Conservation (phyloP, 2,888 invertebrate genomes). For the Sminthurides aquaticus region DNA sequence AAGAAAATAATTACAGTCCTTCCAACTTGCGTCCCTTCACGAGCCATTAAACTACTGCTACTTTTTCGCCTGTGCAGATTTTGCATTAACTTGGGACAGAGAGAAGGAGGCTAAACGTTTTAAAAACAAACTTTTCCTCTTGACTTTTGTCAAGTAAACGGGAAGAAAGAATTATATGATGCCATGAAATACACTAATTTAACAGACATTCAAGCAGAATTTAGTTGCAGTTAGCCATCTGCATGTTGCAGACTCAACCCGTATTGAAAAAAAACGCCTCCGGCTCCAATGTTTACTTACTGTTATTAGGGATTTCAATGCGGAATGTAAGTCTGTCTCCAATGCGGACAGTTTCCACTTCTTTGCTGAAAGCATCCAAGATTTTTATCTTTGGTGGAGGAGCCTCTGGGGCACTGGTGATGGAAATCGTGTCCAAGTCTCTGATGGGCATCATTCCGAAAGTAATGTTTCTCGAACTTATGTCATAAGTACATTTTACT, state of each 20-base stretch:
- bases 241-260: too few species aligned
- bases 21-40: background rate
- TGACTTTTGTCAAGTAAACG: too few species aligned
- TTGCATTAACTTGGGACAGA: too few species aligned
- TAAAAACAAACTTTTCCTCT: too few species aligned
- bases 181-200: too few species aligned
- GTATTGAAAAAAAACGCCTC: too few species aligned
- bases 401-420: slow-evolving; percentile 89
- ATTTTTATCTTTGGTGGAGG: slow-evolving; percentile 89
- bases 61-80: too few species aligned
- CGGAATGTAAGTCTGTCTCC: slow-evolving; percentile 90
- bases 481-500: slow-evolving; percentile 91
- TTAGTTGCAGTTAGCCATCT: too few species aligned
- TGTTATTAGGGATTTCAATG: slow-evolving; percentile 92
- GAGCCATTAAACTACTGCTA: background rate
- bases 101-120: too few species aligned
- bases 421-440: slow-evolving; percentile 92
- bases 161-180: too few species aligned
- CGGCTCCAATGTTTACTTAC: too few species aligned
- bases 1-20: background rate
- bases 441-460: slow-evolving; percentile 96
- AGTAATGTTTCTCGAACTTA: slow-evolving; percentile 91
- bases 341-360: slow-evolving; percentile 89
- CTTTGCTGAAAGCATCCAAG: slow-evolving; percentile 73
- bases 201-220: too few species aligned